A percentile compares a stretch with the other conserved stretches of the same genome.
phyloP scores from a whole-genome alignment of 2,113 vertebrate genomes.

The Pimephales promelas region DNA sequence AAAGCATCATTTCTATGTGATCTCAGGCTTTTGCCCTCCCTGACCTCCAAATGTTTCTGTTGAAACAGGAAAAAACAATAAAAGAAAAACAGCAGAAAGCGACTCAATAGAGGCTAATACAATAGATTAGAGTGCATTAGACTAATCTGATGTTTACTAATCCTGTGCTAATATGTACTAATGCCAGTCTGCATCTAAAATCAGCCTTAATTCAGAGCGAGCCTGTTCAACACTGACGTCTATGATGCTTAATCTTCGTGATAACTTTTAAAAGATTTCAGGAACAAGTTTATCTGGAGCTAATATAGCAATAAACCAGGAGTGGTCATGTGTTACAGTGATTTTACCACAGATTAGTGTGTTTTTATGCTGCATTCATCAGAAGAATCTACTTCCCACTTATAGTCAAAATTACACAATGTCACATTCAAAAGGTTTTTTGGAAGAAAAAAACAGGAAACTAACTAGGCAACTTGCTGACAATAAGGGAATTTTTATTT shows the following conservation, averaged over 20 bases:
- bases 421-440: not conserved
- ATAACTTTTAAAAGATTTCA: not conserved
- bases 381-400: conserved; percentile 9
- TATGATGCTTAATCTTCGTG: not conserved
- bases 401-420: not conserved
- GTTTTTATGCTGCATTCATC: not conserved
- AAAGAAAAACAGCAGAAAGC: not conserved
- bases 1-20: not conserved
- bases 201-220: conserved; percentile 4
- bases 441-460: not conserved
- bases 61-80: not conserved
- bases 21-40: not conserved
- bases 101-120: not conserved
- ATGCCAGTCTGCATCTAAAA: conserved; percentile 5
- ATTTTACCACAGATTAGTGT: not conserved
- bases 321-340: not conserved
- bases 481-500: conserved; percentile 8
- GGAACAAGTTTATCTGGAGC: not conserved
- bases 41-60: not conserved
- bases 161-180: conserved; percentile 18
- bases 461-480: conserved; percentile 9
- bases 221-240: not conserved
- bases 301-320: not conserved
- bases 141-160: conserved; percentile 28
- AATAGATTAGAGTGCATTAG: conserved; percentile 37